Evolutionary conservation across 2,888 invertebrate species (phyloP).

Genomic region (Toxonevra muliebris): DNA sequence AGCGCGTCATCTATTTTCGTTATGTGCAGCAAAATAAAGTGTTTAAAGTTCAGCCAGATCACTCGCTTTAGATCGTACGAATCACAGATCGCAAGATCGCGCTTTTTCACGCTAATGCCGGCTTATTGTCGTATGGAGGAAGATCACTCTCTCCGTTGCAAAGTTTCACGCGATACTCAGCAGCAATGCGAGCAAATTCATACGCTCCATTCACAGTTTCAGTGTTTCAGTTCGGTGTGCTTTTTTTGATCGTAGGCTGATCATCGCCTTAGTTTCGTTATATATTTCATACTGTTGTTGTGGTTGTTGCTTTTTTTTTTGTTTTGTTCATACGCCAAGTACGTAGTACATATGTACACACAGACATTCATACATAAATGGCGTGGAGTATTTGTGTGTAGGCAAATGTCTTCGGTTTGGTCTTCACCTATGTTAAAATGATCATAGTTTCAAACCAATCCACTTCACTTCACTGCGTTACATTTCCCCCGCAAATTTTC

Average conservation of each 20-base stretch:
- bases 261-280: conserved; percentile 42
- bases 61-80: conserved; percentile 9
- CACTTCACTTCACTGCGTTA: conserved; percentile 28
- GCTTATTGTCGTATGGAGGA: conserved; percentile 14
- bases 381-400: conserved; percentile 30
- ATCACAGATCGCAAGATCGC: conserved; percentile 15
- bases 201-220: conserved; percentile 38
- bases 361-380: too few relatives aligned
- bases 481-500: conserved; percentile 32
- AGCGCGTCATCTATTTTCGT: conserved; percentile 40
- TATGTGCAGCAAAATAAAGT: background rate
- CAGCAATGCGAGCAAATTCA: conserved; percentile 36
- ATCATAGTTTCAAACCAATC: conserved; percentile 29
- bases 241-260: conserved; percentile 44
- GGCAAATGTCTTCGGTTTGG: conserved; percentile 33
- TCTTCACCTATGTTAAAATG: conserved; percentile 16
- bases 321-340: conserved; percentile 20
- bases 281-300: conserved; percentile 27
- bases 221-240: conserved; percentile 32
- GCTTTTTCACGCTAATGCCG: conserved; percentile 27
- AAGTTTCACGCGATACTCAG: conserved; percentile 46
- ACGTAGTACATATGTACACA: too few relatives aligned
- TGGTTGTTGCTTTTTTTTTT: conserved; percentile 8
- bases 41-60: background rate
- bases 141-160: conserved; percentile 39